Evolutionary conservation across 2,797 vertebrate genomes (phyloP), one percentile per base, ranked within the genome.

Genomic region (Gymnoscopelus microlampas): DNA sequence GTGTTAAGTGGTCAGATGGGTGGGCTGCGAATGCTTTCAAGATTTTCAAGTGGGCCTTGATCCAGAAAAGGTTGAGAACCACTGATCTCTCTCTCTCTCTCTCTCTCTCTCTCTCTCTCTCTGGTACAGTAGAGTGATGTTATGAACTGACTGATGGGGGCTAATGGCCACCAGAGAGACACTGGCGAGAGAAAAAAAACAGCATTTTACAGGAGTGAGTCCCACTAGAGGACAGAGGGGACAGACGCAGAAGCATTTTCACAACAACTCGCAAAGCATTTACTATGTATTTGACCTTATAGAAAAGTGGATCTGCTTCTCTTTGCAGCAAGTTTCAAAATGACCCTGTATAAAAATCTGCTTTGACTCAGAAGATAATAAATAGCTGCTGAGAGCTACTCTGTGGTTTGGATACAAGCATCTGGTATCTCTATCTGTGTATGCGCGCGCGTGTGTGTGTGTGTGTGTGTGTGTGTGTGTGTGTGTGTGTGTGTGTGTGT

Each of bases 81-180:
- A 29, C 26, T 2, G 26, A 2, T 66, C 66, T 63, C 39, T 23
- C 9, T 70, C 39, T 53, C 35, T n/a, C 29, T 61, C 11, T 65
- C 70, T 71, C n/a, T 63, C 5, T 55, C 53, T 51, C 32, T 8
- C 63, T 29, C 50, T 47, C 58, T 54, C 50, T 53, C 50, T 44
- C 29, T 63, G 0, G 57, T n/a, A 59, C 57, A 73, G 72, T 61
- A 61, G 76, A 62, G 15, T 76, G 57, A 78, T 76, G 68, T 74
- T 79, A 85, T 80, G 76, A 84, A 76, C 73, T 71, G 79, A 86
- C 60, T 76, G 79, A 82, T 63, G 71, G 79, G 55, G 67, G 77
- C 65, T 83, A 78, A 86, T 79, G 70, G 70, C 69, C 78, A 78
- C 68, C 62, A 78, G 78, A 76, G 63, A 70, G 75, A 79, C 61